phyloP scores from a whole-genome alignment of 2,888 invertebrate genomes.

The Drosophila niveifrons region DNA sequence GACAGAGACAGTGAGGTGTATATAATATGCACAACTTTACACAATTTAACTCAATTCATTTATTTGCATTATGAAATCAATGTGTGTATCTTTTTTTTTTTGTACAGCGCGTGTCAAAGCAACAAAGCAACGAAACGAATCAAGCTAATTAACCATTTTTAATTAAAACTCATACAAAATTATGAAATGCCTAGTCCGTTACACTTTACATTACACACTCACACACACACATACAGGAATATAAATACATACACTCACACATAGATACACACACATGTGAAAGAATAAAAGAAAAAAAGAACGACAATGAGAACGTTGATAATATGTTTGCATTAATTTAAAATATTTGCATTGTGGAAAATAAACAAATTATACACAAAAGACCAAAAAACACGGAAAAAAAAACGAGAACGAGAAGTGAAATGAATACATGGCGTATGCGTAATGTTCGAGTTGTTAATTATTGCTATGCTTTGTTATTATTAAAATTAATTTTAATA shows the following conservation, averaged over 20 bases:
- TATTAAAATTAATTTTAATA: slow-evolving; percentile 62
- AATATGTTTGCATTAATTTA: slow-evolving; percentile 60
- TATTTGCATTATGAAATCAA: slow-evolving; percentile 44
- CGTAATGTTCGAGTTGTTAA: slow-evolving; percentile 64
- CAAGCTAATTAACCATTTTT: slow-evolving; percentile 53
- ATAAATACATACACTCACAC: slow-evolving; percentile 10
- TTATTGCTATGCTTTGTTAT: slow-evolving; percentile 56
- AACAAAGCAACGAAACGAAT: slow-evolving; percentile 63
- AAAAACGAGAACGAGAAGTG: slow-evolving; percentile 20
- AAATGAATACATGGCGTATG: slow-evolving; percentile 66
- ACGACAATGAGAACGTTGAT: slow-evolving; percentile 39
- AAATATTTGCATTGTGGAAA: slow-evolving; percentile 59
- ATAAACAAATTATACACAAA: slow-evolving; percentile 38
- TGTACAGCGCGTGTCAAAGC: slow-evolving; percentile 59
- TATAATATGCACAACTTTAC: slow-evolving; percentile 8
- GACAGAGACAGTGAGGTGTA: slow-evolving; percentile 5
- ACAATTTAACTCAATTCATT: slow-evolving; percentile 31
- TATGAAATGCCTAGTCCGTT: slow-evolving; percentile 28
- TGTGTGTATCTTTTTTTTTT: slow-evolving; percentile 33
- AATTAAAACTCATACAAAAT: slow-evolving; percentile 51
- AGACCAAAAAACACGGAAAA: slow-evolving; percentile 7
- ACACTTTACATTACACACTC: slow-evolving; percentile 14
- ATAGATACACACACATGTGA: neutral
- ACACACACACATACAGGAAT: slow-evolving; percentile 5
- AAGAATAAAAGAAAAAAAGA: slow-evolving; percentile 14